These are phyloP conservation scores for Procavia capensis DNA, from an alignment of 2,113 vertebrate genomes.

Conservation along the genomic window DNA sequence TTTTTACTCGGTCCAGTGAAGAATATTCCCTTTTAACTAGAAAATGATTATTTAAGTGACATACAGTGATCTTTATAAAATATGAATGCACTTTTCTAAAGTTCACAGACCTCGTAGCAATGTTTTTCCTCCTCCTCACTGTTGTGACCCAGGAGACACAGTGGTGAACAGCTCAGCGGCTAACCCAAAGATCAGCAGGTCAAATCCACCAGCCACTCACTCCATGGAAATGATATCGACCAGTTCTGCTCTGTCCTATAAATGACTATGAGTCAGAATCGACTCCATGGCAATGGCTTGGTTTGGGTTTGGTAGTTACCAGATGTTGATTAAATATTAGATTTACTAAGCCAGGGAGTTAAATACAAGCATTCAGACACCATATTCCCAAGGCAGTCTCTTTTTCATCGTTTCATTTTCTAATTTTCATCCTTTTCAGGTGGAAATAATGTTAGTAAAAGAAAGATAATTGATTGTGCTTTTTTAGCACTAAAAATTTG, in stretches of 20 bases:
- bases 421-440: constrained; percentile 82
- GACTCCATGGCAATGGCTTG: too few species aligned
- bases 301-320: not conserved
- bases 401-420: constrained; percentile 78
- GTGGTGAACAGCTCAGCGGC: too few species aligned
- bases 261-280: too few species aligned
- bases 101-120: constrained; percentile 51
- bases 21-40: not conserved
- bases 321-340: constrained; percentile 35
- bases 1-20: not conserved
- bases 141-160: not conserved
- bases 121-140: not conserved
- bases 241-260: too few species aligned
- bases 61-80: not conserved
- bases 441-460: constrained; percentile 79
- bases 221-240: too few species aligned
- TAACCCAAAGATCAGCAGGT: too few species aligned
- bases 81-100: constrained; percentile 55
- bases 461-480: constrained; percentile 85
- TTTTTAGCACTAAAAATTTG: constrained; percentile 80
- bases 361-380: constrained; percentile 55
- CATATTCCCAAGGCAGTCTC: not conserved
- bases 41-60: not conserved
- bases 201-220: too few species aligned
- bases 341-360: constrained; percentile 64